Percentiles rank a stretch among this genome's conserved stretches.
phyloP scores from a whole-genome alignment of 2,113 vertebrate genomes.

The Neolamprologus hecqui region DNA sequence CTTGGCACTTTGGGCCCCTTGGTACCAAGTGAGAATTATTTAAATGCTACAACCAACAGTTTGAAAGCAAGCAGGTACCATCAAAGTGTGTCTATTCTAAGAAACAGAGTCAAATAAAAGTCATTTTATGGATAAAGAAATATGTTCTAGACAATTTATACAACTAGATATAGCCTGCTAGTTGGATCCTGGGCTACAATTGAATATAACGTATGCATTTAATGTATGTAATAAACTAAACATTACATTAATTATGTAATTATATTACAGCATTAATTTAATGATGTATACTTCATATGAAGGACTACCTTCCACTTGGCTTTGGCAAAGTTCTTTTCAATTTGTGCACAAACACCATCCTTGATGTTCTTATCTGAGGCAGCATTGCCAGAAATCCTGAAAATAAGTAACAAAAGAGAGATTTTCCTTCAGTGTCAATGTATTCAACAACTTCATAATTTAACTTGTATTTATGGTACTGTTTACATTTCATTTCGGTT shows the following conservation, averaged over 20 bases:
- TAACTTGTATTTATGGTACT: background rate
- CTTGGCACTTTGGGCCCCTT: background rate
- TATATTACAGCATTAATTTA: background rate
- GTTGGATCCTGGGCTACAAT: background rate
- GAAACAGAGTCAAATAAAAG: background rate
- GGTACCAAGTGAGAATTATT: background rate
- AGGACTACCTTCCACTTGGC: conserved; percentile 95
- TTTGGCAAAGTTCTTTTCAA: conserved; percentile 97
- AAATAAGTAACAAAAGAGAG: background rate
- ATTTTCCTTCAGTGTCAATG: background rate
- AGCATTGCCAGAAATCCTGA: conserved; percentile 96
- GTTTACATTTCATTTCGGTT: background rate
- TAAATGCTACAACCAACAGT: background rate
- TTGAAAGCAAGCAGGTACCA: background rate
- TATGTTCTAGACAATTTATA: background rate
- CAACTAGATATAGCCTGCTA: background rate
- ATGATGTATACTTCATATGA: background rate
- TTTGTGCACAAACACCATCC: conserved; percentile 94
- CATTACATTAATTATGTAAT: background rate
- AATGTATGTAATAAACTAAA: background rate
- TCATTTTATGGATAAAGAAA: background rate
- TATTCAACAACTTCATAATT: background rate
- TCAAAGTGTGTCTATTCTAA: background rate
- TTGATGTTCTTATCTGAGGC: conserved; percentile 99
- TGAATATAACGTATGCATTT: background rate